Evolutionary conservation across 2,797 vertebrate species (phyloP).

Genomic region (Australoheros facetus): DNA sequence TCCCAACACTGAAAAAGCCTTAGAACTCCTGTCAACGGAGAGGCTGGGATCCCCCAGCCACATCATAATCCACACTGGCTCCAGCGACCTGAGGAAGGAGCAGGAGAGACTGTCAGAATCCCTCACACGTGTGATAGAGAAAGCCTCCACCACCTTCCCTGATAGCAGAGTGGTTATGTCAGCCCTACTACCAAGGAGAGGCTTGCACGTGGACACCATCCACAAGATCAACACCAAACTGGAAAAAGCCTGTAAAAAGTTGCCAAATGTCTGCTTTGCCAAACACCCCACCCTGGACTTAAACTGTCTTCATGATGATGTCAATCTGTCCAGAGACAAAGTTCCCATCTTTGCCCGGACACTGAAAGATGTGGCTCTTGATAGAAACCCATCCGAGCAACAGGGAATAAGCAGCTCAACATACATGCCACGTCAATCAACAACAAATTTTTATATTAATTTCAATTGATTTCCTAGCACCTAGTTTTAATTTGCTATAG

Average conservation of each 20-base stretch:
- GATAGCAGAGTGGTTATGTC: not conserved
- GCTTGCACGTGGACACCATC: not conserved
- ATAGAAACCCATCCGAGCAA: not conserved
- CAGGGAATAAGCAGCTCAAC: not conserved
- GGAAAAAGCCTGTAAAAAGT: accelerated
- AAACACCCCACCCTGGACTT: not conserved
- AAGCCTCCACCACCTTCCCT: not conserved
- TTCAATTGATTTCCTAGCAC: accelerated
- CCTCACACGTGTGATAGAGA: not conserved
- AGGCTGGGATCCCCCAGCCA: not conserved
- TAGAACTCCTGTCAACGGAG: not conserved
- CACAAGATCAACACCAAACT: not conserved
- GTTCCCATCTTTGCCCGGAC: not conserved
- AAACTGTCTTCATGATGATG: not conserved
- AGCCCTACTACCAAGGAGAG: not conserved
- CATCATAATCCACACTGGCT: not conserved
- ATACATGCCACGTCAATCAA: accelerated
- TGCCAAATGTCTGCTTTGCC: accelerated
- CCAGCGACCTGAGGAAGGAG: not conserved
- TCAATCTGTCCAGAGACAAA: not conserved
- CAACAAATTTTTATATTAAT: not conserved
- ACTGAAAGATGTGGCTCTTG: not conserved
- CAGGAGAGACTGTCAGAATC: not conserved
- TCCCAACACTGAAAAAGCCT: not conserved
- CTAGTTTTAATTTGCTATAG: not conserved